Evolutionary conservation across 2,113 vertebrate species (phyloP).

Genomic region (Orycteropus afer): DNA sequence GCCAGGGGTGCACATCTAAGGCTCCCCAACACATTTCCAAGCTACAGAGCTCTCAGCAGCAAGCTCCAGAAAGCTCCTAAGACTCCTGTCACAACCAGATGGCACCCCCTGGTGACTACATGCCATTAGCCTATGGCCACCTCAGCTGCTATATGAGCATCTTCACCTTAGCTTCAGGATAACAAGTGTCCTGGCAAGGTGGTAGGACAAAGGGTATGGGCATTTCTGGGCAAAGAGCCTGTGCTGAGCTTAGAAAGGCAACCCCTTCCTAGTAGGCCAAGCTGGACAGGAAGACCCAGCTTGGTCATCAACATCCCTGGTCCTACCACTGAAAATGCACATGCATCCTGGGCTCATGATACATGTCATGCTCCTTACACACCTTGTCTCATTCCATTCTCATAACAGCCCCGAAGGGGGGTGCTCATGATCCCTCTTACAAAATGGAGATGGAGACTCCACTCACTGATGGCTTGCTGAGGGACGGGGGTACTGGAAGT

Average conservation of each 20-base stretch:
- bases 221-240: background rate
- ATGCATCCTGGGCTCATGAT: background rate
- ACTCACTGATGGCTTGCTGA: background rate
- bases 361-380: background rate
- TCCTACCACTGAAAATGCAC: background rate
- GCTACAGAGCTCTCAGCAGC: background rate
- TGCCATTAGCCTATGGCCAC: background rate
- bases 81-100: background rate
- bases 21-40: background rate
- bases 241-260: background rate
- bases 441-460: background rate
- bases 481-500: background rate
- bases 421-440: fast-evolving
- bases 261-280: fast-evolving
- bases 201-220: background rate
- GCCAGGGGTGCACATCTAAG: background rate
- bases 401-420: background rate
- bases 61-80: background rate
- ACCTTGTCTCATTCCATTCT: too few relatives aligned
- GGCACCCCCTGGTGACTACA: background rate
- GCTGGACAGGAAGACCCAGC: background rate
- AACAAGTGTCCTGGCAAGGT: background rate
- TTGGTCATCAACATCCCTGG: background rate
- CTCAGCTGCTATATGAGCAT: background rate
- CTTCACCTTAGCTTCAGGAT: background rate